Evolutionary conservation across 2,113 vertebrate species (phyloP).

Genomic region (Ochotona curzoniae): DNA sequence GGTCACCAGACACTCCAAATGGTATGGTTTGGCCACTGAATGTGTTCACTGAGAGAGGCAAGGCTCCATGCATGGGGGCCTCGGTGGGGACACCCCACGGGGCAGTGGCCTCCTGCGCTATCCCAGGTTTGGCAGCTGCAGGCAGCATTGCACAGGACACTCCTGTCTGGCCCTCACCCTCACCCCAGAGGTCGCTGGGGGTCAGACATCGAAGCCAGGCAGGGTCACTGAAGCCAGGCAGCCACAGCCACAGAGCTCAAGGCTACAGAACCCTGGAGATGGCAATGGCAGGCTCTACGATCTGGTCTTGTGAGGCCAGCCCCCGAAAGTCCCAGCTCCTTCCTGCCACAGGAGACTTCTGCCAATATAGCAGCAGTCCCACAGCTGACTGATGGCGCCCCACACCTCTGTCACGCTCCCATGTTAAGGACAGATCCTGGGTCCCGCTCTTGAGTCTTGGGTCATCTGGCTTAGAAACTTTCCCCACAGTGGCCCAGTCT

Average conservation of each 20-base stretch:
- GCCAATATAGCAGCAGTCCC: neutral
- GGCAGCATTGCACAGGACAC: too few relatives aligned
- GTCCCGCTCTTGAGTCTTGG: neutral
- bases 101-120: too few relatives aligned
- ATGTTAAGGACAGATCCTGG: neutral
- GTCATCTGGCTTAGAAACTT: neutral
- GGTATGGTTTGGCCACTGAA: neutral
- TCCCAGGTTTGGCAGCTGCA: too few relatives aligned
- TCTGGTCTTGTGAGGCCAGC: neutral
- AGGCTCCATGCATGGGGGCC: accelerated
- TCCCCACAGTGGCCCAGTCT: neutral
- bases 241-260: neutral
- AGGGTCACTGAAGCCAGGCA: neutral
- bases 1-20: too few relatives aligned
- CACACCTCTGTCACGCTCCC: neutral
- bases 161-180: neutral
- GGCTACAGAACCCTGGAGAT: neutral
- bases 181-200: too few relatives aligned
- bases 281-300: neutral
- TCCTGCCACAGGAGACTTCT: neutral
- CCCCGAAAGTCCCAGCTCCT: neutral
- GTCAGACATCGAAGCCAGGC: neutral
- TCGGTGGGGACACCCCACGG: neutral
- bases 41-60: neutral
- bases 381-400: neutral